Evolutionary conservation across 2,888 invertebrate species (phyloP).

Genomic region (Hypena proboscidalis): DNA sequence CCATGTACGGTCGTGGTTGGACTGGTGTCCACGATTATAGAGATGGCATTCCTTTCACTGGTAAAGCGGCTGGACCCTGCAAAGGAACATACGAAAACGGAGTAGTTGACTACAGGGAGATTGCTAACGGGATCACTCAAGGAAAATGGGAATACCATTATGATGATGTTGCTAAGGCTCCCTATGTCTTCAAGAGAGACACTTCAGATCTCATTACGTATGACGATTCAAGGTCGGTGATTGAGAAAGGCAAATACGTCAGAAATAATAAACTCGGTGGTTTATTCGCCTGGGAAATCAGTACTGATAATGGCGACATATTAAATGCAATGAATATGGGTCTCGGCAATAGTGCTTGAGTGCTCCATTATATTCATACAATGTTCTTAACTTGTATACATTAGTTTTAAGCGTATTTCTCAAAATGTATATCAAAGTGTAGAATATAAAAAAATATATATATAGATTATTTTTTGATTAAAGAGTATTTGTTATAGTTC

Average conservation of each 20-base stretch:
- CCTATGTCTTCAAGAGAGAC: conserved; percentile 74
- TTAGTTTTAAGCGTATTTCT: conserved; percentile 49
- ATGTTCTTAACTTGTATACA: conserved; percentile 49
- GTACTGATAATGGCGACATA: conserved; percentile 79
- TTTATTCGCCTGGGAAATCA: conserved; percentile 79
- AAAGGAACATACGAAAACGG: conserved; percentile 82
- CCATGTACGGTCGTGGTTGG: conserved; percentile 82
- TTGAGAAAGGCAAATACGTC: conserved; percentile 79
- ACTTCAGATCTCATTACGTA: conserved; percentile 78
- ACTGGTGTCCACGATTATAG: conserved; percentile 72
- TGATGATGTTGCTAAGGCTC: conserved; percentile 76
- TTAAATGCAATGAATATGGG: conserved; percentile 80
- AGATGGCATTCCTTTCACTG: conserved; percentile 74
- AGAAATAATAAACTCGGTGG: conserved; percentile 79
- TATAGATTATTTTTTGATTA: too few relatives aligned
- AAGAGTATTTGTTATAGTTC: too few relatives aligned
- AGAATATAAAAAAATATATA: too few relatives aligned
- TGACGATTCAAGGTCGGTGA: conserved; percentile 76
- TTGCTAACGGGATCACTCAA: conserved; percentile 71
- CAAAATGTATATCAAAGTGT: conserved; percentile 51
- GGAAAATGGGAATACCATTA: conserved; percentile 79
- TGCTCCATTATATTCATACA: conserved; percentile 16
- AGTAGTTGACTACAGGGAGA: conserved; percentile 78
- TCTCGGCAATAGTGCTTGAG: conserved; percentile 69
- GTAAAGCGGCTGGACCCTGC: conserved; percentile 73